These are phyloP conservation scores for Drosophila mayri DNA, from an alignment of 1,140 invertebrate genomes.

Conservation along the genomic window DNA sequence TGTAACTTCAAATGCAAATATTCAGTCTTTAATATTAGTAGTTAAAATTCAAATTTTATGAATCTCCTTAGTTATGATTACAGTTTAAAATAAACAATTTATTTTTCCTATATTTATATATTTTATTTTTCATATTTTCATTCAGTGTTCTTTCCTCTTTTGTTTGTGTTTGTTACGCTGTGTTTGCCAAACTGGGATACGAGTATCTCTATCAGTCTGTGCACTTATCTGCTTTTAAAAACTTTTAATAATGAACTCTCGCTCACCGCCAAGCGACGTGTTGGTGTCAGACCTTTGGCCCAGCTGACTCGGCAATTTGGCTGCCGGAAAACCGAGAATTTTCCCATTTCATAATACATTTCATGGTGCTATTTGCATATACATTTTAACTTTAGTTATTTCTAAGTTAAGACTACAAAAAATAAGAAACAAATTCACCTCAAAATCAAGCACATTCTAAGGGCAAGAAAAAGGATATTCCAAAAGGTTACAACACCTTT, in stretches of 20 bases:
- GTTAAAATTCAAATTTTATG: too few species aligned
- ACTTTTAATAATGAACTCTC: constrained; percentile 84
- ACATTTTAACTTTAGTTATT: background rate
- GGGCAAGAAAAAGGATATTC: background rate
- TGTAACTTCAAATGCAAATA: too few species aligned
- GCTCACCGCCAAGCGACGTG: constrained; percentile 71
- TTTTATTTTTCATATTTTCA: background rate
- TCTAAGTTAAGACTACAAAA: background rate
- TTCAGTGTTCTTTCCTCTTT: background rate
- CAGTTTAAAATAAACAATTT: background rate
- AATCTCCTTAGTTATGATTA: background rate
- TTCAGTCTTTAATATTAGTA: too few species aligned
- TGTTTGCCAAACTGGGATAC: constrained; percentile 42
- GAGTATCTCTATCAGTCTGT: constrained; percentile 80
- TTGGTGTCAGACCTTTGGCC: constrained; percentile 39
- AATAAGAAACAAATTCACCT: background rate
- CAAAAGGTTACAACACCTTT: constrained; percentile 57
- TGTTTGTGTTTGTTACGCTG: constrained; percentile 16
- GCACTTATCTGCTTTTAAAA: constrained; percentile 84
- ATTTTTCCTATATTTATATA: too few species aligned
- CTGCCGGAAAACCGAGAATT: constrained; percentile 43
- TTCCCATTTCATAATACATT: constrained; percentile 37
- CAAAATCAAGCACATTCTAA: background rate
- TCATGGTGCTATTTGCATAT: constrained; percentile 26
- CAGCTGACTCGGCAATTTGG: constrained; percentile 72